phyloP scores from a whole-genome alignment of 2,113 vertebrate genomes.

The Atherinomorus stipes region DNA sequence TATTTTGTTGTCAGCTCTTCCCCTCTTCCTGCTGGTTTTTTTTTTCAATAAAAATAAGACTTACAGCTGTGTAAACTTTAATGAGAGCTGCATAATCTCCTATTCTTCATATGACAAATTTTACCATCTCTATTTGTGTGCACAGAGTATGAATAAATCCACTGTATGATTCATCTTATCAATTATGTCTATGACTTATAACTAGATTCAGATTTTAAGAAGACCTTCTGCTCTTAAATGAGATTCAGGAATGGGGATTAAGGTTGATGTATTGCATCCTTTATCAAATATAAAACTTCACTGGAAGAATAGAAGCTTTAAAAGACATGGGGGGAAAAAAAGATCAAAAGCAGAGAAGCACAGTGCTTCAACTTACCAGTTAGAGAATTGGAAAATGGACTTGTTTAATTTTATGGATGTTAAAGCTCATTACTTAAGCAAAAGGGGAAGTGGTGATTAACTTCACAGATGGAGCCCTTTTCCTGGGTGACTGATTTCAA shows the following conservation, averaged over 20 bases:
- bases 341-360: constrained; percentile 25
- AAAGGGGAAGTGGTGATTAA: constrained; percentile 60
- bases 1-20: constrained; percentile 16
- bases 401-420: constrained; percentile 14
- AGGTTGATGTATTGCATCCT: constrained; percentile 17
- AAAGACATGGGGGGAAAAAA: not conserved
- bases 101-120: constrained; percentile 16
- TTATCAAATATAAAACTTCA: constrained; percentile 1
- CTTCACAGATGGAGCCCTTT: constrained; percentile 45
- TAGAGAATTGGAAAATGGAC: constrained; percentile 16
- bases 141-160: constrained; percentile 8
- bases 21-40: not conserved
- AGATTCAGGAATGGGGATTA: constrained; percentile 12
- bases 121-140: constrained; percentile 11
- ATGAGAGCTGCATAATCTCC: constrained; percentile 17
- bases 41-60: not conserved
- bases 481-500: constrained; percentile 24
- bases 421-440: constrained; percentile 46
- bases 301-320: not conserved
- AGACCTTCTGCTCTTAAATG: not conserved
- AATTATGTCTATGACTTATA: constrained; percentile 45
- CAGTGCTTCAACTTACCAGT: constrained; percentile 29
- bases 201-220: constrained; percentile 14
- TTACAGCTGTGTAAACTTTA: constrained; percentile 29
- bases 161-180: constrained; percentile 46